Evolutionary conservation across 2,888 invertebrate species (phyloP).

Genomic region (Linyphia triangularis): DNA sequence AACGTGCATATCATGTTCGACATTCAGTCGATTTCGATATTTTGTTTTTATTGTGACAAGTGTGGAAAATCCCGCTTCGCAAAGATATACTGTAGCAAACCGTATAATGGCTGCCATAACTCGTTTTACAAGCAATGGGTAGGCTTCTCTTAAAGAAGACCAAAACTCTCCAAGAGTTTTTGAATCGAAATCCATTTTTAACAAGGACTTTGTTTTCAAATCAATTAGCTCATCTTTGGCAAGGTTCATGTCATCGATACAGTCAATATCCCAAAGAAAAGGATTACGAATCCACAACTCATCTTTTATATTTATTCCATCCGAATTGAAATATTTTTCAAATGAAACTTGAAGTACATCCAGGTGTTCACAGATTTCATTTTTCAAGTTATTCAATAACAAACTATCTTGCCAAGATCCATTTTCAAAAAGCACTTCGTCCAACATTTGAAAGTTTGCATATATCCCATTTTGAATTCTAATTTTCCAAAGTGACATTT

Average conservation of each 20-base stretch:
- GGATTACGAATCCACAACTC: conserved; percentile 56
- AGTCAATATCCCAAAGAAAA: conserved; percentile 49
- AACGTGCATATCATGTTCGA: conserved; percentile 49
- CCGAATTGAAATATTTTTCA: no score
- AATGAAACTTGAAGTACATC: no score
- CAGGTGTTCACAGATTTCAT: no score
- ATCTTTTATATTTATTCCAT: conserved; percentile 47
- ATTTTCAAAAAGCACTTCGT: conserved; percentile 49
- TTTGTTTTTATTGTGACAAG: no score
- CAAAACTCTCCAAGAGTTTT: no score
- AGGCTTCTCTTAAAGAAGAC: no score
- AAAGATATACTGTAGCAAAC: no score
- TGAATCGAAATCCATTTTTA: conserved; percentile 45
- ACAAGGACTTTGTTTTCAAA: conserved; percentile 46
- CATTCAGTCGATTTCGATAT: conserved; percentile 36
- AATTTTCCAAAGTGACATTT: conserved; percentile 56
- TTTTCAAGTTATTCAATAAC: no score
- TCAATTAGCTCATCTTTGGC: conserved; percentile 46
- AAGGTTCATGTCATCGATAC: conserved; percentile 51
- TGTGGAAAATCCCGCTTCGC: no score
- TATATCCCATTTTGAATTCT: conserved; percentile 47
- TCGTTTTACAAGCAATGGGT: no score
- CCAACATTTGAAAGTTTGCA: conserved; percentile 52
- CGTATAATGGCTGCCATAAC: no score
- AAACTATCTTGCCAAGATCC: conserved; percentile 40